phyloP scores from a whole-genome alignment of 1,140 invertebrate species.

The Phthorimaea operculella region DNA sequence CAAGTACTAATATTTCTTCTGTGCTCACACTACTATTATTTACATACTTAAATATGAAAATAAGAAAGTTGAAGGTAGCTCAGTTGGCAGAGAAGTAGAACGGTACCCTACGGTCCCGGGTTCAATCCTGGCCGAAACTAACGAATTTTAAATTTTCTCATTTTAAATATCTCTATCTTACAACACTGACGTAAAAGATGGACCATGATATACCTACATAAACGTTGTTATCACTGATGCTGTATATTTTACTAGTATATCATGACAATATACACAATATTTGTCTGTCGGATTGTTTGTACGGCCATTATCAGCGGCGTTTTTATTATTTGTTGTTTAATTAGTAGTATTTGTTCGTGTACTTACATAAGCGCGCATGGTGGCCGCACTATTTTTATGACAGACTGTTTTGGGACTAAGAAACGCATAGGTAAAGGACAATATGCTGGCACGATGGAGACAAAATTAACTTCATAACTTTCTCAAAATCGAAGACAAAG shows the following conservation, averaged over 20 bases:
- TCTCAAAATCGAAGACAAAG: too few relatives aligned
- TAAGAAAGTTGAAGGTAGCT: too few relatives aligned
- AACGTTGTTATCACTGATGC: too few relatives aligned
- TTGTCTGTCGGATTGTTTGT: too few relatives aligned
- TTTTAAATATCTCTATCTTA: neutral
- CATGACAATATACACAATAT: too few relatives aligned
- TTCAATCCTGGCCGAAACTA: too few relatives aligned
- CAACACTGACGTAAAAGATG: slow-evolving; percentile 22
- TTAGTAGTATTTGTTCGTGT: slow-evolving; percentile 46
- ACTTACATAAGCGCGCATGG: slow-evolving; percentile 43
- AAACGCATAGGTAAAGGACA: neutral
- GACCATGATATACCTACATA: slow-evolving; percentile 5
- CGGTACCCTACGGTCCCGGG: too few relatives aligned
- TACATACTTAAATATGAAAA: too few relatives aligned
- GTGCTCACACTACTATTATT: too few relatives aligned
- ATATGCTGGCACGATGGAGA: neutral
- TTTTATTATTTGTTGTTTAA: slow-evolving; percentile 51
- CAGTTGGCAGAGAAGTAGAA: too few relatives aligned
- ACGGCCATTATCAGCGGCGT: slow-evolving; percentile 15
- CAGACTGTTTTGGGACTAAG: slow-evolving; percentile 29
- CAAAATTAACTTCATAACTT: neutral
- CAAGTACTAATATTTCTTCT: too few relatives aligned
- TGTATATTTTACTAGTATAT: neutral
- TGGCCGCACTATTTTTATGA: slow-evolving; percentile 61
- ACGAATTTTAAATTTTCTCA: neutral